Evolutionary conservation across 2,888 invertebrate species (phyloP).

Genomic region (Hipparchia semele): DNA sequence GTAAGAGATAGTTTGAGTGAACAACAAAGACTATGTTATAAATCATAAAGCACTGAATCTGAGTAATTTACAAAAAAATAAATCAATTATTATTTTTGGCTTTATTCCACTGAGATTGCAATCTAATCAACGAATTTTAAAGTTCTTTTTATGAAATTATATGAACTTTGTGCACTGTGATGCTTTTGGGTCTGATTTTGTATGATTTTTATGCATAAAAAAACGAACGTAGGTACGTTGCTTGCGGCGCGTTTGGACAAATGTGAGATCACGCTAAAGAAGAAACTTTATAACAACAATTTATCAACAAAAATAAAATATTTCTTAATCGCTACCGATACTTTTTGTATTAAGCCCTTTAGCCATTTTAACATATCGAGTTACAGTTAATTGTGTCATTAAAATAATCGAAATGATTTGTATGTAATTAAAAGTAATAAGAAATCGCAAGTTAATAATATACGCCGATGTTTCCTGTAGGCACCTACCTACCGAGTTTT

Average conservation of each 20-base stretch:
- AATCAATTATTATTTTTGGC: too few species aligned
- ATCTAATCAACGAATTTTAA: too few species aligned
- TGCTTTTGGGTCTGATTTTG: too few species aligned
- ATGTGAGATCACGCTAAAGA: neutral
- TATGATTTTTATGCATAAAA: too few species aligned
- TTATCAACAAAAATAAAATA: conserved; percentile 21
- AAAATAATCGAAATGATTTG: conserved; percentile 36
- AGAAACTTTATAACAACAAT: conserved; percentile 12
- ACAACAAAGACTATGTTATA: too few species aligned
- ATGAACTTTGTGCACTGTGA: too few species aligned
- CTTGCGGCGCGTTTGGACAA: neutral
- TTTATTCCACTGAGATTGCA: too few species aligned
- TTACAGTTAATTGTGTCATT: conserved; percentile 33
- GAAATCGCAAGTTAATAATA: conserved; percentile 18
- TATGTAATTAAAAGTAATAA: conserved; percentile 31
- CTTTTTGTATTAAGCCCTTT: conserved; percentile 21
- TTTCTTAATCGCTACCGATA: conserved; percentile 12
- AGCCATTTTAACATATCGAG: conserved; percentile 25
- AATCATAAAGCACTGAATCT: too few species aligned
- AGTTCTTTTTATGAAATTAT: too few species aligned
- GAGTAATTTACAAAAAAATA: too few species aligned
- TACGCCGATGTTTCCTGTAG: conserved; percentile 9
- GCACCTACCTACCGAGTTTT: neutral
- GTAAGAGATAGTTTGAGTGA: too few species aligned
- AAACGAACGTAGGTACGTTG: too few species aligned